Conservation (phyloP, 1,140 invertebrate genomes). For the Zaprionus inermis region DNA sequence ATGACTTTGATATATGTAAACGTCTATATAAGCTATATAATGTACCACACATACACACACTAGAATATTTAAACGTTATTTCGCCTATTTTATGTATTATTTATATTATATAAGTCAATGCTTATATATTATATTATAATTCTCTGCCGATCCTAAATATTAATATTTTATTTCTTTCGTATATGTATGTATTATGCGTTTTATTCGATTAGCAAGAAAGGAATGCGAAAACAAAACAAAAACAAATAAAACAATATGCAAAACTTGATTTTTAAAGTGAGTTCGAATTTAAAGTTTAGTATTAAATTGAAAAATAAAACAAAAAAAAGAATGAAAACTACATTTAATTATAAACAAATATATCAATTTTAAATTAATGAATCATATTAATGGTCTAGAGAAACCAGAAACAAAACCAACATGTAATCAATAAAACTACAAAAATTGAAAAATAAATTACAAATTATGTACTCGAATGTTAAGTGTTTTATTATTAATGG, state of each 20-base stretch:
- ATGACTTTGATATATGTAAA: constrained; percentile 59
- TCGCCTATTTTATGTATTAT: constrained; percentile 71
- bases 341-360: constrained; percentile 67
- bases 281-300: constrained; percentile 82
- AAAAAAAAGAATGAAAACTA: constrained; percentile 47
- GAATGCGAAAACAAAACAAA: constrained; percentile 32
- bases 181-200: constrained; percentile 49
- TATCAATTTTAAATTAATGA: constrained; percentile 80
- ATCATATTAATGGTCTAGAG: constrained; percentile 73
- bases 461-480: constrained; percentile 69
- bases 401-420: constrained; percentile 51
- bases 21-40: constrained; percentile 42
- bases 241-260: constrained; percentile 47
- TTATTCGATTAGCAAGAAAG: constrained; percentile 42
- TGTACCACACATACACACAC: constrained; percentile 40
- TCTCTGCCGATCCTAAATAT: constrained; percentile 62
- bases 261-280: constrained; percentile 73
- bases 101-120: constrained; percentile 62
- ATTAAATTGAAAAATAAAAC: constrained; percentile 57
- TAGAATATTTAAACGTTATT: constrained; percentile 47
- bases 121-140: constrained; percentile 36
- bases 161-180: constrained; percentile 31
- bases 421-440: constrained; percentile 80
- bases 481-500: neutral
- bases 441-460: constrained; percentile 69